A percentile compares a stretch with the other conserved stretches of the same genome.
phyloP scores from a whole-genome alignment of 2,797 vertebrate genomes.

The Heliangelus exortis region DNA sequence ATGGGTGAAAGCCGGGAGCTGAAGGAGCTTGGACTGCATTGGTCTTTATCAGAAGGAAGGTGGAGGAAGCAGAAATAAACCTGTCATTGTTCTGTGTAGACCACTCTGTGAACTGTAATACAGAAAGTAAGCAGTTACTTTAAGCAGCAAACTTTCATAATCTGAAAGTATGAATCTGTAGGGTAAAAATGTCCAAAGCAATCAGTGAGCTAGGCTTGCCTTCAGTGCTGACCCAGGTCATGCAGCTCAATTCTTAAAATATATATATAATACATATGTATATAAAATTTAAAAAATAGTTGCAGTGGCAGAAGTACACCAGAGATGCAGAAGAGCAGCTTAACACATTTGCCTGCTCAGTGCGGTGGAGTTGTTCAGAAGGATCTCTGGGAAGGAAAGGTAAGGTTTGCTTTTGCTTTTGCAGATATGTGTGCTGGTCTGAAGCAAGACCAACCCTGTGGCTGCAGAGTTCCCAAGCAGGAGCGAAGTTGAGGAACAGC shows the following conservation, averaged over 20 bases:
- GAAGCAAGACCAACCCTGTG: too few species aligned
- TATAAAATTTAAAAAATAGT: not conserved
- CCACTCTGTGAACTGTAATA: not conserved
- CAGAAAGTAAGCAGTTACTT: not conserved
- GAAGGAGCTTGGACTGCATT: fast-evolving
- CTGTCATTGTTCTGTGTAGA: fast-evolving
- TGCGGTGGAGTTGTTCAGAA: not conserved
- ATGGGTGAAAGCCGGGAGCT: not conserved
- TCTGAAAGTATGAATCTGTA: not conserved
- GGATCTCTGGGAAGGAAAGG: not conserved
- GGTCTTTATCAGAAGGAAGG: fast-evolving
- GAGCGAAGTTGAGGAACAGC: not conserved
- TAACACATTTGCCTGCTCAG: fast-evolving
- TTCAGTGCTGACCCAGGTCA: not conserved
- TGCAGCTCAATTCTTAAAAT: not conserved
- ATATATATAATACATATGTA: too few species aligned
- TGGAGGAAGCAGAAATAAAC: not conserved
- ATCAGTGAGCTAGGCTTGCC: not conserved
- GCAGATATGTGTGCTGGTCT: not conserved
- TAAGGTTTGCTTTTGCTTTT: not conserved
- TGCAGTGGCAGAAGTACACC: fast-evolving
- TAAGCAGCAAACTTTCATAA: not conserved
- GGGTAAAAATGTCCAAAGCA: not conserved
- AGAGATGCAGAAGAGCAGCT: not conserved
- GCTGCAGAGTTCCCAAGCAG: fast-evolving